Percentiles rank a stretch among this genome's conserved stretches.
Evolutionary conservation across 2,888 invertebrate species (phyloP).

Genomic region (Erannis defoliaria): DNA sequence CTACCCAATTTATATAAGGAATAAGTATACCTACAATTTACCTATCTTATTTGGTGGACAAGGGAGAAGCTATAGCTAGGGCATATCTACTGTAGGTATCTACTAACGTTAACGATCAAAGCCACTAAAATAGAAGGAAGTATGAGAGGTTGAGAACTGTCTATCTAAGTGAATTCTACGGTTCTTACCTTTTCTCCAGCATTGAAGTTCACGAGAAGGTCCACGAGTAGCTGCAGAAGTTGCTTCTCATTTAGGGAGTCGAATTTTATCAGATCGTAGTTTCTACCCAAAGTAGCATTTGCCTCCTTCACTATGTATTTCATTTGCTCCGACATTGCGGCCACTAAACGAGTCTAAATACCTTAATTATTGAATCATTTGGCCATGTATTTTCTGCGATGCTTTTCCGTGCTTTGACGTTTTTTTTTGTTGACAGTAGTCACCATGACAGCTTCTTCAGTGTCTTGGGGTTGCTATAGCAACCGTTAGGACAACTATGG

Average conservation of each 20-base stretch:
- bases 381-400: neutral
- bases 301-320: conserved; percentile 91
- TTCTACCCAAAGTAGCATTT: conserved; percentile 90
- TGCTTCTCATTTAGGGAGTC: conserved; percentile 92
- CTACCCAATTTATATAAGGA: no score
- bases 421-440: conserved; percentile 4
- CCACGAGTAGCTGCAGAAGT: conserved; percentile 91
- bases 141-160: no score
- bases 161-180: neutral
- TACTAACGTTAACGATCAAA: no score
- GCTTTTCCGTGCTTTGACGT: neutral
- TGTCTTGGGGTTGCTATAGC: conserved; percentile 9
- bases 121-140: no score
- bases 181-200: conserved; percentile 87
- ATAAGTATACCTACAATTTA: no score
- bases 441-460: conserved; percentile 10
- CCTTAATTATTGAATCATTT: neutral
- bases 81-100: no score
- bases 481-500: conserved; percentile 15
- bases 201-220: conserved; percentile 91
- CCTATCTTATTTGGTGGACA: no score
- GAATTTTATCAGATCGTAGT: conserved; percentile 94
- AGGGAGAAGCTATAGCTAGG: no score
- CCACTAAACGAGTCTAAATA: neutral
- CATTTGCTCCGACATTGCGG: conserved; percentile 88